Conservation (phyloP, 2,888 invertebrate genomes). For the Colletes collaris region DNA sequence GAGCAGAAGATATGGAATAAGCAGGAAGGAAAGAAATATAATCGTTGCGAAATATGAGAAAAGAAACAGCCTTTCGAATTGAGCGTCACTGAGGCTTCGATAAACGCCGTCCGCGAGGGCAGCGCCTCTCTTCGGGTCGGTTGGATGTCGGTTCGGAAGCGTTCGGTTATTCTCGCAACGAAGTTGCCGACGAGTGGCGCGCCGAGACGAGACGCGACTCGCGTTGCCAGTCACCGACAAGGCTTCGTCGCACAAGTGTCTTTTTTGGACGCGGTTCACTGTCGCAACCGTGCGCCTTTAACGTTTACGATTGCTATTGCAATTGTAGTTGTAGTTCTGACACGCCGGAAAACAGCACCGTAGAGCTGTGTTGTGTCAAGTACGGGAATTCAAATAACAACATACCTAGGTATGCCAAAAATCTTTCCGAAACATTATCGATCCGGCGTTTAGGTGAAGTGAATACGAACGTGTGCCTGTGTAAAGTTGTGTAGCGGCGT, state of each 20-base stretch:
- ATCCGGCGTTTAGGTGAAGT: conserved; percentile 32
- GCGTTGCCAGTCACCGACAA: conserved; percentile 62
- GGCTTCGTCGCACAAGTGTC: conserved; percentile 40
- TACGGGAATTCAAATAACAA: background rate
- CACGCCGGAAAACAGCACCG: background rate
- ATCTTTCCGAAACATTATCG: conserved; percentile 27
- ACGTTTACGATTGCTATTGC: background rate
- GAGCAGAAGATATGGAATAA: background rate
- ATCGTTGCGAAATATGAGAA: no score
- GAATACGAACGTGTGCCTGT: conserved; percentile 32
- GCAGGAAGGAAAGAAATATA: background rate
- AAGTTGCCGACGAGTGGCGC: conserved; percentile 39
- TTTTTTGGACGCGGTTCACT: background rate
- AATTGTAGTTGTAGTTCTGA: background rate
- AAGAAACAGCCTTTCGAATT: conserved; percentile 18
- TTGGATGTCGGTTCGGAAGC: conserved; percentile 2
- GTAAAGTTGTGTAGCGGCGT: conserved; percentile 38
- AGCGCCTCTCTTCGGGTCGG: conserved; percentile 38
- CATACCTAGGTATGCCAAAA: conserved; percentile 15
- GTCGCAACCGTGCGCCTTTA: background rate
- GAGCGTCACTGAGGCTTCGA: conserved; percentile 56
- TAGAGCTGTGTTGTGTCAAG: background rate
- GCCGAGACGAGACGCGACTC: conserved; percentile 29
- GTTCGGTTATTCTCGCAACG: conserved; percentile 27
- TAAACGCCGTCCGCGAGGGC: conserved; percentile 11